Percentiles rank a stretch among this genome's conserved stretches.
Evolutionary conservation across 23 tunicate species (phyloP).

Genomic region (Styela plicata): DNA sequence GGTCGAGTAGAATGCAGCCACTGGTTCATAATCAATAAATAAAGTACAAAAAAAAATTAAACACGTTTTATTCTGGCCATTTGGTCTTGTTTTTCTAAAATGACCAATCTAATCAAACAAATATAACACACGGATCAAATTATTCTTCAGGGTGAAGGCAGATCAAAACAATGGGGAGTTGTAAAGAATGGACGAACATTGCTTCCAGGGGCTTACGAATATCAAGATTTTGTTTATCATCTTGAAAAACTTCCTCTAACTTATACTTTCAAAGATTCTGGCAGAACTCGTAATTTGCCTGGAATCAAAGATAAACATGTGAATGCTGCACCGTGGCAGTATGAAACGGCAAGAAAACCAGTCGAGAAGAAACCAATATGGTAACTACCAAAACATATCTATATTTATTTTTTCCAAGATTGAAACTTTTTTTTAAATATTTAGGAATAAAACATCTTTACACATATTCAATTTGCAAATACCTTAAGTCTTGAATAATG

Average conservation of each 20-base stretch:
- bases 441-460: too few relatives aligned
- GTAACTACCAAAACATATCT: constrained; percentile 33
- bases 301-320: constrained; percentile 69
- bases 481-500: too few relatives aligned
- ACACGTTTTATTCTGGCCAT: too few relatives aligned
- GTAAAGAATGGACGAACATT: constrained; percentile 33
- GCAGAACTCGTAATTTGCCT: constrained; percentile 51
- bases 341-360: constrained; percentile 48
- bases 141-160: constrained; percentile 57
- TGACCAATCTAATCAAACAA: too few relatives aligned
- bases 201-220: constrained; percentile 82
- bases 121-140: too few relatives aligned
- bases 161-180: constrained; percentile 43
- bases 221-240: constrained; percentile 52
- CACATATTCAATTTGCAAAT: too few relatives aligned
- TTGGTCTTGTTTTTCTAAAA: too few relatives aligned
- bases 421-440: not conserved
- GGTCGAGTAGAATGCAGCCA: too few relatives aligned
- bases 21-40: too few relatives aligned
- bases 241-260: constrained; percentile 52
- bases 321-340: constrained; percentile 74
- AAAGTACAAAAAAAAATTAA: too few relatives aligned
- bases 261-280: constrained; percentile 59
- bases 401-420: not conserved
- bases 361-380: constrained; percentile 48